phyloP scores from a whole-genome alignment of 2,113 vertebrate species.

The Columba janthina region DNA sequence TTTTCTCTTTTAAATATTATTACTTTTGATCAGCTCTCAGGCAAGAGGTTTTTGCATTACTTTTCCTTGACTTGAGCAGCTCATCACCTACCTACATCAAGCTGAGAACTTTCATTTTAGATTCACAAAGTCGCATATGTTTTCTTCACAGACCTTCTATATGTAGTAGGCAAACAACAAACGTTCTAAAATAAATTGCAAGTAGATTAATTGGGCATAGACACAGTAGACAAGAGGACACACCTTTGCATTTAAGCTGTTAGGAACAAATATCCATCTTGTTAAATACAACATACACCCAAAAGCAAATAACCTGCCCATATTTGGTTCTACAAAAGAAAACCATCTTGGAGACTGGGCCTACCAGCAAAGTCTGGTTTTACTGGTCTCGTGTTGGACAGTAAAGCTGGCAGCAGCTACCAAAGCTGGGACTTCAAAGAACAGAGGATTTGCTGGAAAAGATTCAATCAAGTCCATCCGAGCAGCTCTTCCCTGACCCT shows the following conservation, averaged over 20 bases:
- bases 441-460: background rate
- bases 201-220: background rate
- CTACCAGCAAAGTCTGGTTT: slow-evolving; percentile 35
- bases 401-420: background rate
- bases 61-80: background rate
- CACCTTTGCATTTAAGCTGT: background rate
- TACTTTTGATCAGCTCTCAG: background rate
- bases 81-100: background rate
- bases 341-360: background rate
- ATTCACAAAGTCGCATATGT: background rate
- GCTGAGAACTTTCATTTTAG: background rate
- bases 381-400: slow-evolving; percentile 49
- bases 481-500: background rate
- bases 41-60: background rate
- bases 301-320: background rate
- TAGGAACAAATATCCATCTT: slow-evolving; percentile 12
- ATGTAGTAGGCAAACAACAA: background rate
- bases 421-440: slow-evolving; percentile 27
- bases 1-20: background rate
- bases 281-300: background rate
- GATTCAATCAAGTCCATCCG: background rate
- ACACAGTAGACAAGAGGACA: background rate
- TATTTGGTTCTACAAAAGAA: slow-evolving; percentile 36
- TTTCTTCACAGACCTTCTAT: background rate
- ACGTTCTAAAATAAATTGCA: background rate